Evolutionary conservation across 92 coral and sea anemone species (phyloP), one percentile per base, ranked within the genome.

Genomic region (Phenganax stokvisi): DNA sequence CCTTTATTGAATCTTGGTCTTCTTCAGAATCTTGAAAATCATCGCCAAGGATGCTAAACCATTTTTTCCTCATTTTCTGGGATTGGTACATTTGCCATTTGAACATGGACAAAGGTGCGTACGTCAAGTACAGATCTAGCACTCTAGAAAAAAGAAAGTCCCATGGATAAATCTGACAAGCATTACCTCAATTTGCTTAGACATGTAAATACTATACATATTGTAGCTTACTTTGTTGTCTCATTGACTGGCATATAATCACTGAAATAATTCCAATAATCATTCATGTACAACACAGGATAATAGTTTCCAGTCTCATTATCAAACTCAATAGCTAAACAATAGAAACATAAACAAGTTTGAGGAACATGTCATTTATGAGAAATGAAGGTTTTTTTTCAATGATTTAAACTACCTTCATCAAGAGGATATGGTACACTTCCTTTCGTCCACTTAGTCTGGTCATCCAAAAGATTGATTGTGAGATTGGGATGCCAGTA

Each of bases 11-110:
- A 84, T 96, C 99, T 84, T 96, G 97, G 28, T 96, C 99, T 56
- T 96, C 99, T 51, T 96, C 99, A n/a, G 92, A 83, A 84, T 96
- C 97, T 56, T 86, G 79, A 61, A 85, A 88, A 10, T 91, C 92
- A 71, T 96, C 97, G 57, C 99, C 99, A 16, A 96, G 72, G 55
- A 90, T 87, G 51, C 94, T 85, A 87, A 91, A 96, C 99, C 99
- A 96, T 66, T 96, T 96, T 79, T 96, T 91, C 47, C 99, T 86
- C 86, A 96, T 88, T 67, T 96, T 76, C 87, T 96, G 99, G 3
- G 99, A 96, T 66, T 96, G 96, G 54, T 92, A 96, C 97, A 96
- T 91, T 87, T 96, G 99, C 99, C 99, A 96, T 76, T 88, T 92
- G 91, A 96, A 96, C 85, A 96, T 77, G 20, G 99, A 96, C 62